Base-by-base conservation (phyloP, 2,888 invertebrate genomes). In the Dryobotodes eremita region DNA sequence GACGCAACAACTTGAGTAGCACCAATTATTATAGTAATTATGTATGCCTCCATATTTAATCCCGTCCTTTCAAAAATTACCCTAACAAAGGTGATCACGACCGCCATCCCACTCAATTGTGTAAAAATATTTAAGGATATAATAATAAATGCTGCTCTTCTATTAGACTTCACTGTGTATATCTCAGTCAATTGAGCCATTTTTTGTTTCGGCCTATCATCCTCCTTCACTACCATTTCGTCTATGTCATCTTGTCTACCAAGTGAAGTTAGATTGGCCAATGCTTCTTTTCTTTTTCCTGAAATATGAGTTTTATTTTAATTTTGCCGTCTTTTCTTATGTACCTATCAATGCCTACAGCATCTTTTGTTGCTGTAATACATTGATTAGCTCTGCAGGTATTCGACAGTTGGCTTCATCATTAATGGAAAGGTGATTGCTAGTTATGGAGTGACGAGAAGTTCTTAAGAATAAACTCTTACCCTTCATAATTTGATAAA, bases 21-120 rank as follows among this genome's bases (percentile, higher is more conserved):
- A 23, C 93, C 94, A 42, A 94, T 91, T 11, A 94, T 88, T 4
- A 94, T 94, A 4, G 93, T 94, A 0, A 93, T 92, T 75, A 94
- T 79, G 76, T 91, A 82, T 0, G 94, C 89, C 7, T 89, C 84
- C 31, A 94, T 79, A 5, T 90, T 85, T 0, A 92, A 93, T 1
- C 91, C 91, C 23, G 94, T 93, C 46, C 92, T 36, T 0, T 92
- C 89, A 71, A 94, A 94, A 74, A 94, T 94, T 0, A 89, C 85
- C 0, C 93, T 93, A 0, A 89, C 90, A 72, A 92, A 94, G n/a
- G 93, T 91, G 0, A 88, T 53, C 0, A 94, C 88, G 13, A 88
- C 91, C 2, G 92, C 75, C 0, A 93, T 85, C 5, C 94, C 94
- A 64, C 94, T 94, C 68, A 91, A 70, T 72, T 93, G 92, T 55